phyloP scores from a whole-genome alignment of 2,797 vertebrate genomes.

The Ammospiza maritima region DNA sequence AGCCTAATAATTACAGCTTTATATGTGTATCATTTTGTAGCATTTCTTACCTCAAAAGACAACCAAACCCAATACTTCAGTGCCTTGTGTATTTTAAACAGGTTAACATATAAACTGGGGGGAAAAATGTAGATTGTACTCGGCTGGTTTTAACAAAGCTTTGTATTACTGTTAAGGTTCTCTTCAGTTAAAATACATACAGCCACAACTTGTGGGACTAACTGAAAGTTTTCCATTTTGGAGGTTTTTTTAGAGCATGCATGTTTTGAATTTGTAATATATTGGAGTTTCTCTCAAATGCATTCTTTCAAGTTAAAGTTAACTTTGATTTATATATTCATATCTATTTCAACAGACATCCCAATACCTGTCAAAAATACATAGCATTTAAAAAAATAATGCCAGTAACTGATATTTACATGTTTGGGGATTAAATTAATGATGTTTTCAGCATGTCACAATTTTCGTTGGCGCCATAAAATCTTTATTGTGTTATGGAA shows the following conservation, averaged over 20 bases:
- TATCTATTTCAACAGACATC: neutral
- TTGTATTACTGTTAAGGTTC: neutral
- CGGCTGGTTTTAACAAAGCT: neutral
- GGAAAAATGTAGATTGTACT: neutral
- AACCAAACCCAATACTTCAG: slow-evolving; percentile 25
- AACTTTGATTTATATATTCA: neutral
- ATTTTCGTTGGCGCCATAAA: neutral
- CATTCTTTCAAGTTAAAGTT: neutral
- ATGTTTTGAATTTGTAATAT: neutral
- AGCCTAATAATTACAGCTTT: slow-evolving; percentile 56
- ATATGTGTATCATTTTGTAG: slow-evolving; percentile 44
- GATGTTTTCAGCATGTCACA: neutral
- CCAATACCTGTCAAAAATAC: neutral
- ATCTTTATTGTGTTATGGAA: neutral
- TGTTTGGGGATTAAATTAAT: neutral
- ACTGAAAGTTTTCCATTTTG: neutral
- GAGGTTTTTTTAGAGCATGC: neutral
- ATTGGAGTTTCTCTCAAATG: slow-evolving; percentile 7
- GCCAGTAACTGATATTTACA: neutral
- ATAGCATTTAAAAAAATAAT: neutral
- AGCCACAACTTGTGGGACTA: neutral
- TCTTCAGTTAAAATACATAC: slow-evolving; percentile 4
- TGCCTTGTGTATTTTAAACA: slow-evolving; percentile 61
- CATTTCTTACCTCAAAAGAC: slow-evolving; percentile 28
- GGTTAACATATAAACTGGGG: neutral